Evolutionary conservation across 2,113 vertebrate species (phyloP).

Genomic region (Oenanthe melanoleuca): DNA sequence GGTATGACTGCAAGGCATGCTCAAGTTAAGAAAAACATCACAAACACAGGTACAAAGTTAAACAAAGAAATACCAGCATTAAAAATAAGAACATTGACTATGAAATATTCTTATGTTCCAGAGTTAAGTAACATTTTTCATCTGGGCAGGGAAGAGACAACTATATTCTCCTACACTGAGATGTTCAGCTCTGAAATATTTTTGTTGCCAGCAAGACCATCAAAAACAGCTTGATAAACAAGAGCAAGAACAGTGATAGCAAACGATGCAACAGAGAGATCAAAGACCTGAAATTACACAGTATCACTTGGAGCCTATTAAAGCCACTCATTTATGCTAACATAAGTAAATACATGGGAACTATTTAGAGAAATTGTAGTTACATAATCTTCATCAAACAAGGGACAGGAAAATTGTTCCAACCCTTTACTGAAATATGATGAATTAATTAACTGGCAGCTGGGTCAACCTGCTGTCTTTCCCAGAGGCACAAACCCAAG

Average conservation of each 20-base stretch:
- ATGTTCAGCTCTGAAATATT: not conserved
- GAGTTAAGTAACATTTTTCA: not conserved
- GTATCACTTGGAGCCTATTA: not conserved
- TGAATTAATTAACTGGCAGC: not conserved
- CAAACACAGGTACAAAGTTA: not conserved
- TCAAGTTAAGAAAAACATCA: not conserved
- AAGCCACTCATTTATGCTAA: not conserved
- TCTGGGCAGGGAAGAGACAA: not conserved
- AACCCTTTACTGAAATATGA: not conserved
- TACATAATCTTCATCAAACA: not conserved
- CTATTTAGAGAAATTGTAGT: not conserved
- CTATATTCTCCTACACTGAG: not conserved
- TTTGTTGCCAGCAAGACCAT: not conserved
- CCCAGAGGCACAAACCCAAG: not conserved
- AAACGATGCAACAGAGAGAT: not conserved
- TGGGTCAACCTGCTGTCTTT: not conserved
- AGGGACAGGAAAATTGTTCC: not conserved
- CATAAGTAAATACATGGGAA: not conserved
- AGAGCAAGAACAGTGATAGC: not conserved
- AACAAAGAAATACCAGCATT: not conserved
- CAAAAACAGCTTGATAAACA: not conserved
- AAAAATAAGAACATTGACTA: not conserved
- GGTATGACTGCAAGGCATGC: not conserved
- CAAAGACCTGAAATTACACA: not conserved
- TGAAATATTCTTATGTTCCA: not conserved